Evolutionary conservation across 1,140 invertebrate species (phyloP).

Genomic region (Apis dorsata): DNA sequence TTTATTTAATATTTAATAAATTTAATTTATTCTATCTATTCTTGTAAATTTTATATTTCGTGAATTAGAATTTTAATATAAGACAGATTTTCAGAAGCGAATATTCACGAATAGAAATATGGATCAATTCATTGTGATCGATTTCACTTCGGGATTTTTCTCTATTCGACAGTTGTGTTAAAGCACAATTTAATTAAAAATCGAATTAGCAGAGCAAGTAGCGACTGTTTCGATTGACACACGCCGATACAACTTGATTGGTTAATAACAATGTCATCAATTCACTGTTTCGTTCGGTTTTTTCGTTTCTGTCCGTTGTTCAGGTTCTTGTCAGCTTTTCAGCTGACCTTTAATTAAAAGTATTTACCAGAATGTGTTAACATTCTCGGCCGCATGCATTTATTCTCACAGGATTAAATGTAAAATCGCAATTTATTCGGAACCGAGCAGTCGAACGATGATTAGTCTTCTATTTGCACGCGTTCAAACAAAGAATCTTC

Average conservation of each 20-base stretch:
- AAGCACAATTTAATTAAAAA: constrained; percentile 14
- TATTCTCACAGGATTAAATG: neutral
- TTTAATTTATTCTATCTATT: no score
- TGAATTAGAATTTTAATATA: neutral
- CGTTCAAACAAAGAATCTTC: neutral
- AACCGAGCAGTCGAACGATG: neutral
- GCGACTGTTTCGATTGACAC: neutral
- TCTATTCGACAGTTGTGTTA: neutral
- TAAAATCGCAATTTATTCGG: neutral
- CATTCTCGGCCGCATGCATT: neutral
- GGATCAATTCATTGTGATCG: no score
- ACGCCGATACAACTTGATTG: neutral
- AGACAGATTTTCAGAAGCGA: neutral
- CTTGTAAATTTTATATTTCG: no score
- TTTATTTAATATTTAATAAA: no score
- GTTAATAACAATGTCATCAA: constrained; percentile 12
- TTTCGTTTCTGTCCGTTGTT: neutral
- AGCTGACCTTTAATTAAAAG: constrained; percentile 14
- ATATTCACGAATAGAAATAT: neutral
- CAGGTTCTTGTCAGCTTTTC: neutral
- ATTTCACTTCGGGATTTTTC: neutral
- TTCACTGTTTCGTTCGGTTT: constrained; percentile 8
- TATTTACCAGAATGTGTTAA: neutral
- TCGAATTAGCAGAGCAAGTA: neutral
- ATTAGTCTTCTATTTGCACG: constrained; percentile 18